Percentiles rank a stretch among this genome's conserved stretches.
Evolutionary conservation across 2,113 vertebrate genomes (phyloP).

Genomic region (Oryzias celebensis): DNA sequence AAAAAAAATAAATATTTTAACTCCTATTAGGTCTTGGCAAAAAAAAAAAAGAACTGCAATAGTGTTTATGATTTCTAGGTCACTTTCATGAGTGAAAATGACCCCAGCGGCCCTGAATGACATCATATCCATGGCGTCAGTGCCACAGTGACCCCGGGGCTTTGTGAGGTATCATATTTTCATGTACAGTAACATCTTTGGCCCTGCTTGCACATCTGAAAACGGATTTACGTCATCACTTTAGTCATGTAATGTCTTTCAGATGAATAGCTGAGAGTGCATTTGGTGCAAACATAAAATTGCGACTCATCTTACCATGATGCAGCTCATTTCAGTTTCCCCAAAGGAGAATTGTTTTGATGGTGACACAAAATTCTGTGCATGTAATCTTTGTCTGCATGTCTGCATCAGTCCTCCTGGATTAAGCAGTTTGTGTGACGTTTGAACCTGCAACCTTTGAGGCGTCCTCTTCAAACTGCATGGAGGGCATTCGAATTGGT

Average conservation of each 20-base stretch:
- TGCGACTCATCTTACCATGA: conserved; percentile 10
- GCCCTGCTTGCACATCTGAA: conserved; percentile 9
- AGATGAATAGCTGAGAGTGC: conserved; percentile 5
- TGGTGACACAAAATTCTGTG: neutral
- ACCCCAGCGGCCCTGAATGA: conserved; percentile 3
- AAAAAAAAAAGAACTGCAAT: neutral
- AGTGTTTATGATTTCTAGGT: neutral
- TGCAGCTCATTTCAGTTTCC: conserved; percentile 12
- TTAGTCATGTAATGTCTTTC: neutral
- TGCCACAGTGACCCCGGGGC: conserved; percentile 3
- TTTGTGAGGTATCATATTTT: neutral
- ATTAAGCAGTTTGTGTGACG: no score
- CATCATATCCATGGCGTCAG: conserved; percentile 10
- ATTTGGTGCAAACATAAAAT: conserved; percentile 3
- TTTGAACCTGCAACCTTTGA: no score
- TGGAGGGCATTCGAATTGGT: no score
- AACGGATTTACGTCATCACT: conserved; percentile 10
- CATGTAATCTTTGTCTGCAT: no score
- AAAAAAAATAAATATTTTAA: conserved; percentile 10
- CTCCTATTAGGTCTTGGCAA: neutral
- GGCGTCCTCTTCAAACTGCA: no score
- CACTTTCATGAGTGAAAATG: neutral
- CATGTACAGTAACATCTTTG: neutral
- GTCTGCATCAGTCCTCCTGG: no score
- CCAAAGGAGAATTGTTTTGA: conserved; percentile 1